Base-by-base conservation (phyloP, 2,113 vertebrate genomes). In the Melanotaenia duboulayi region DNA sequence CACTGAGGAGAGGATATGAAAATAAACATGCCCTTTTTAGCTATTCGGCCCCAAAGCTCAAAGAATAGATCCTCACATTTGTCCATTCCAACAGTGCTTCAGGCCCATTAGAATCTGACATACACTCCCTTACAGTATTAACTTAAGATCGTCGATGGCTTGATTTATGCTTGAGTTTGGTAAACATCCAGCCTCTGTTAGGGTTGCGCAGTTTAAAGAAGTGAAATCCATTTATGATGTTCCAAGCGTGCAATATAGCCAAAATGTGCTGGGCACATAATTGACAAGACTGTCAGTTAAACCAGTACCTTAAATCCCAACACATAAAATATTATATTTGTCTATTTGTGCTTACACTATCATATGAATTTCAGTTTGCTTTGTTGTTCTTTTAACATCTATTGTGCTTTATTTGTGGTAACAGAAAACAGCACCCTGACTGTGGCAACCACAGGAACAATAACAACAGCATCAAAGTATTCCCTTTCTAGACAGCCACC, bases 91-190 rank as follows among this genome's bases (percentile, higher is more conserved):
- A 86, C 73, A 82, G 65, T 69, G 87, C 81, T 88, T 85, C 16
- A 82, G 65, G 67, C 72, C 76, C 75, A 87, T 93, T 91, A 80
- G 77, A 94, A 90, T 91, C 91, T 92, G 89, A 85, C 71, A 93
- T 92, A 91, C 81, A 84, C 87, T 90, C 71, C 62, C 65, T 82
- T 76, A 40, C 74, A 78, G 82, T 80, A 85, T 88, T 85, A 90
- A 86, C 84, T 39, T 62, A 60, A 56, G 66, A 63, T 28, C 82
- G 50, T 72, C 80, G 65, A 81, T 68, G 76, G 65, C 37, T 65
- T 87, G 81, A 89, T 87, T 89, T 64, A 82, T 60, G 17, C 42
- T 35, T 40, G 48, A 24, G n/a, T 74, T 67, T 69, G 8, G 23
- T 48, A 25, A 52, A 62, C 44, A 63, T 24, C 59, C 24, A 71